Evolutionary conservation across 1,140 invertebrate genomes (phyloP).

Genomic region (Littorina saxatilis): DNA sequence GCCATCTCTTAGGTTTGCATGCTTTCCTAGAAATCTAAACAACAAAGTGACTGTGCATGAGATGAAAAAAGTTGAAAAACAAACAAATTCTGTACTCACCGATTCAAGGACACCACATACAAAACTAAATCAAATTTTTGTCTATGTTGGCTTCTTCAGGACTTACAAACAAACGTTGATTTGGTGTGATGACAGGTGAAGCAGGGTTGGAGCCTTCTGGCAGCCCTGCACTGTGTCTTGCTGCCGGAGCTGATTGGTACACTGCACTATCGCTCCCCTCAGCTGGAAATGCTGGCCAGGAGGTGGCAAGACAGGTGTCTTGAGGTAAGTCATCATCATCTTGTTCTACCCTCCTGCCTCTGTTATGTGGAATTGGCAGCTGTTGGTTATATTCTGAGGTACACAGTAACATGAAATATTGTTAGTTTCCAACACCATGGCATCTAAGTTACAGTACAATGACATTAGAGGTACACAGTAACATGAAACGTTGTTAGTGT

Average conservation of each 20-base stretch:
- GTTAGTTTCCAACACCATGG: background rate
- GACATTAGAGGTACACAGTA: too few relatives aligned
- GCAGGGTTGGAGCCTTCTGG: slow-evolving; percentile 92
- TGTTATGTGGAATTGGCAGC: background rate
- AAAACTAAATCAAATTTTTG: too few relatives aligned
- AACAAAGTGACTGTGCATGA: too few relatives aligned
- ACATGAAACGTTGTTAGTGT: too few relatives aligned
- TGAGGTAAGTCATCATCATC: slow-evolving; percentile 86
- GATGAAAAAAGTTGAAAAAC: too few relatives aligned
- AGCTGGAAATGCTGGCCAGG: slow-evolving; percentile 97
- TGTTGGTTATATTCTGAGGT: background rate
- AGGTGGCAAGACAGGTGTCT: slow-evolving; percentile 99
- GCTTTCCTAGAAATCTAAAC: too few relatives aligned
- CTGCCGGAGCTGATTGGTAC: slow-evolving; percentile 89
- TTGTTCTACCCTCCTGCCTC: background rate
- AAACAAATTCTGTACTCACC: too few relatives aligned
- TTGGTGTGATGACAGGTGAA: slow-evolving; percentile 62
- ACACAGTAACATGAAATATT: background rate
- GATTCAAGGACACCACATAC: too few relatives aligned
- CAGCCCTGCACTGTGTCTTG: slow-evolving; percentile 96
- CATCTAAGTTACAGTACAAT: background rate
- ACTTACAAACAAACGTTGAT: too few relatives aligned
- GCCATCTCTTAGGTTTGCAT: too few relatives aligned
- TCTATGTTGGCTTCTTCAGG: too few relatives aligned
- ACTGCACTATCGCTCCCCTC: slow-evolving; percentile 91